Evolutionary conservation across 2,113 vertebrate species (phyloP).

Genomic region (Monopterus albus): DNA sequence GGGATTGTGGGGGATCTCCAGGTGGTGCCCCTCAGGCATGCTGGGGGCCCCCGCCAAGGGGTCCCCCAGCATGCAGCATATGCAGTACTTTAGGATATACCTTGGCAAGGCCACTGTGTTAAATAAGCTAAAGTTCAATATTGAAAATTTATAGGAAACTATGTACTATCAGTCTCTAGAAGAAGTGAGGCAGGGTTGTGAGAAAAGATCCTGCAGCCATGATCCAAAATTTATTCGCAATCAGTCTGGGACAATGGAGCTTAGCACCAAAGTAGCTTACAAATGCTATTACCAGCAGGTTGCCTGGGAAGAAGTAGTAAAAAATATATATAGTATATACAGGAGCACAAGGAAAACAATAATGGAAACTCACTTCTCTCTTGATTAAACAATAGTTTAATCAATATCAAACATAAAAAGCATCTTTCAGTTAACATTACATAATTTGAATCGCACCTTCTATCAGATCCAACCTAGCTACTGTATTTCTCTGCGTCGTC

Average conservation of each 20-base stretch:
- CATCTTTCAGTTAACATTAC: no score
- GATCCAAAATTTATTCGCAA: slow-evolving; percentile 89
- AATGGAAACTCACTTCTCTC: neutral
- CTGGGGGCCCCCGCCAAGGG: no score
- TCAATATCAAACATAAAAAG: no score
- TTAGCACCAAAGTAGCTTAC: slow-evolving; percentile 97
- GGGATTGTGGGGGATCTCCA: no score
- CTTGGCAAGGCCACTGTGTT: neutral
- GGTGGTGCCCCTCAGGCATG: no score
- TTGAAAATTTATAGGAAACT: neutral
- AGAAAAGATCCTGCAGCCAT: slow-evolving; percentile 89
- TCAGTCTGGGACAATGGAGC: slow-evolving; percentile 92
- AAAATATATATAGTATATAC: no score
- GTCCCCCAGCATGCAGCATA: no score
- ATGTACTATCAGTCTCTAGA: slow-evolving; percentile 90
- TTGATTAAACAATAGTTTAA: no score
- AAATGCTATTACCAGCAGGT: slow-evolving; percentile 91
- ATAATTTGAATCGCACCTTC: no score
- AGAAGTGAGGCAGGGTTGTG: slow-evolving; percentile 90
- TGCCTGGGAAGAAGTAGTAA: slow-evolving; percentile 79
- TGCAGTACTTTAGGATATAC: neutral
- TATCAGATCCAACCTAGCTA: no score
- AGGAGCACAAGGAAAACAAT: neutral
- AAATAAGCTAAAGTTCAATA: neutral
- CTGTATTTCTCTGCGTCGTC: no score